Evolutionary conservation across 1,140 invertebrate genomes (phyloP), one percentile per base, ranked within the genome.

Genomic region (Elymnias hypermnestra): DNA sequence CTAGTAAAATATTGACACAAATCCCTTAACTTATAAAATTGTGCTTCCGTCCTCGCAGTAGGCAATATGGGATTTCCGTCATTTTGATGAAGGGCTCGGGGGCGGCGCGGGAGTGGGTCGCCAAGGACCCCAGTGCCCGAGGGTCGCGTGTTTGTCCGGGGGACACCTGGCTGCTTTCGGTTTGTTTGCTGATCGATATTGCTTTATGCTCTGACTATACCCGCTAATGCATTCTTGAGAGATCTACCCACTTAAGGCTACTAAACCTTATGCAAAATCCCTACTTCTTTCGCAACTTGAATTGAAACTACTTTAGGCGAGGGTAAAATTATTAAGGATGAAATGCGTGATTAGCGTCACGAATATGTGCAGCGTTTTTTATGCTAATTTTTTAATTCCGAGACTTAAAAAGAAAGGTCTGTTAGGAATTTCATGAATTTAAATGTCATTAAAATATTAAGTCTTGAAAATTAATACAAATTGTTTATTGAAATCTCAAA

Each of bases 11-110:
- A 82, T 84, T 84, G 74, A 83, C 81, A 82, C 67, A 77, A 81
- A 84, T 82, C 81, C 81, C 81, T 82, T 79, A 84, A 83, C 72
- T 84, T 84, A 84, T 84, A 83, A 84, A 84, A 84, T 81, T 64
- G 69, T 72, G 63, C 69, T 78, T 72, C 68, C 70, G 66, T 77
- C 69, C 71, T 72, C 67, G 63, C 65, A 70, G 71, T 65, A 62
- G 69, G 70, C 71, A 77, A 83, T 81, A 83, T 83, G 78, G 81
- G 78, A 79, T 81, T 83, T 83, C 79, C 77, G 75, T 76, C 79
- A 82, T 79, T 83, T 79, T 79, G 75, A 81, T 77, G 73, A 79
- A 74, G 73, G 58, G 63, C 73, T 65, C 48, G 59, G 63, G 72
- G 64, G 66, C 64, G 51, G 64, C 57, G 61, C 63, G 53, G 43